Evolutionary conservation across 1,140 invertebrate genomes (phyloP).

Genomic region (Centruroides sculpturatus): DNA sequence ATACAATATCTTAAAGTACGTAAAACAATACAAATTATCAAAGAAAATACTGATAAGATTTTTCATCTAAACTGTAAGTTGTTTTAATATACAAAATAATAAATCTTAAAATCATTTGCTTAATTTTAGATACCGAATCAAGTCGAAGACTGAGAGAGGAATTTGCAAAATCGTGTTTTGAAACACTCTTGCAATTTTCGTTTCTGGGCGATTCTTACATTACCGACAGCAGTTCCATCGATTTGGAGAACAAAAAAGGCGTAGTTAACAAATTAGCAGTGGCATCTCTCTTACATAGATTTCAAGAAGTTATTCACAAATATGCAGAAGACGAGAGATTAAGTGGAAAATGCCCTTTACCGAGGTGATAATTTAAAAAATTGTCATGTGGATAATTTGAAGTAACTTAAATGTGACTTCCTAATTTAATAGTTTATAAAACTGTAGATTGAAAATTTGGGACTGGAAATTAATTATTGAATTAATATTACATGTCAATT

Average conservation of each 20-base stretch:
- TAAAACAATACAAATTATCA: too few species aligned
- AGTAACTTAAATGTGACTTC: conserved; percentile 4
- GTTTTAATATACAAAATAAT: too few species aligned
- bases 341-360: conserved; percentile 75
- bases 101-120: too few species aligned
- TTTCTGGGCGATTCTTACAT: conserved; percentile 31
- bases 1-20: too few species aligned
- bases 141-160: conserved; percentile 76
- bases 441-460: too few species aligned
- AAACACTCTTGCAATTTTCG: conserved; percentile 88
- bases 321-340: conserved; percentile 78
- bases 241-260: conserved; percentile 19
- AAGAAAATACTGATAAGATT: too few species aligned
- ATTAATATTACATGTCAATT: too few species aligned
- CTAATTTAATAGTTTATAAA: too few species aligned
- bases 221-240: too few species aligned
- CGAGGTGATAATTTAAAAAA: conserved; percentile 43
- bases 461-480: too few species aligned
- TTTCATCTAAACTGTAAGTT: too few species aligned
- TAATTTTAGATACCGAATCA: conserved; percentile 54
- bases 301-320: conserved; percentile 76
- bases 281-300: conserved; percentile 74
- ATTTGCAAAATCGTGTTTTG: conserved; percentile 91
- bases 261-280: conserved; percentile 73
- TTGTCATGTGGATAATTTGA: background rate